Conservation (phyloP, 2,797 vertebrate species). For the Rhinella marina region DNA sequence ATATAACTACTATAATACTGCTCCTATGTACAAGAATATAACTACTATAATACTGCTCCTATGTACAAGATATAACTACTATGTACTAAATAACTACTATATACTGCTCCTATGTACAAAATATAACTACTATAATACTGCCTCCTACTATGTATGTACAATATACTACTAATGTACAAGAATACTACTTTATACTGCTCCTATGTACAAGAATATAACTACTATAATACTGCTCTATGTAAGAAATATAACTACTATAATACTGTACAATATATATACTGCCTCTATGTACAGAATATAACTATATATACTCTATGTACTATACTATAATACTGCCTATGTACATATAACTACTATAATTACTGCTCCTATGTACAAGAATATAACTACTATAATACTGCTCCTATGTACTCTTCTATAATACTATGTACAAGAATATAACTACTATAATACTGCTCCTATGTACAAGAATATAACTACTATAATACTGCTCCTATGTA, state of each 20-base stretch:
- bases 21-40: no score
- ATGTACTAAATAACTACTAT: no score
- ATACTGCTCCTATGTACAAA: neutral
- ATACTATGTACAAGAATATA: neutral
- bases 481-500: neutral
- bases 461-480: neutral
- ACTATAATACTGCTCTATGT: neutral
- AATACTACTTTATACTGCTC: neutral
- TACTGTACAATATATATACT: no score
- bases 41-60: no score
- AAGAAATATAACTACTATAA: neutral
- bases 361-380: neutral
- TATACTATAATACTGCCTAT: neutral
- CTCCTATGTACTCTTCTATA: no score
- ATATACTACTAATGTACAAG: neutral
- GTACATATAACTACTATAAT: neutral
- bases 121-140: neutral
- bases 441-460: neutral
- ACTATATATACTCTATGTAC: no score
- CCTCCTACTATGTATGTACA: neutral
- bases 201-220: neutral
- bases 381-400: conserved; percentile 3
- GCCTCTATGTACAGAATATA: neutral
- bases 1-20: no score
- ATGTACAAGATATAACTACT: neutral